Conservation (phyloP, 92 coral and sea anemone genomes). For the Palythoa caribaeorum region DNA sequence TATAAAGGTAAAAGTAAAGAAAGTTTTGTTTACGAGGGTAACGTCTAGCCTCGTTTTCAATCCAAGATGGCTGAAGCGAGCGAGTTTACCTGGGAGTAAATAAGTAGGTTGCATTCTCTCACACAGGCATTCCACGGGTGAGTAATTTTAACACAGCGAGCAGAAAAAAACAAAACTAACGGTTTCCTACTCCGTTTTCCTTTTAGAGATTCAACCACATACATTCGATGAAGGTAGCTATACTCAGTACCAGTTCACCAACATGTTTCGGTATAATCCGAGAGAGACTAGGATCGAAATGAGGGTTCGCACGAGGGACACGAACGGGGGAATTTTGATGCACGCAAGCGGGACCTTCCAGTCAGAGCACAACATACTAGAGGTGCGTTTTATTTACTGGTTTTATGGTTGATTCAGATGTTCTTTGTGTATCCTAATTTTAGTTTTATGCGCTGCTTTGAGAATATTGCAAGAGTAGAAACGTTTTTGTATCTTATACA, state of each 20-base stretch:
- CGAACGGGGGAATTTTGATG: conserved; percentile 87
- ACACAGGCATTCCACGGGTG: too few species aligned
- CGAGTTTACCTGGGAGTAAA: too few species aligned
- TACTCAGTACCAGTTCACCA: conserved; percentile 68
- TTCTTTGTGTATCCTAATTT: neutral
- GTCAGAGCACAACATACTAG: conserved; percentile 65
- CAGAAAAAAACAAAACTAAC: too few species aligned
- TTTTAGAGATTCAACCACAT: conserved; percentile 68
- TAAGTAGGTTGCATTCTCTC: too few species aligned
- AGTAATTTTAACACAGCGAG: too few species aligned
- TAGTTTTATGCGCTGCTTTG: neutral
- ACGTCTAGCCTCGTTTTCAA: too few species aligned
- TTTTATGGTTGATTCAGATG: neutral
- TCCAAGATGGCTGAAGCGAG: too few species aligned
- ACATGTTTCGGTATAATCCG: conserved; percentile 75
- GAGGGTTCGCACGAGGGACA: conserved; percentile 90
- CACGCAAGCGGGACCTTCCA: conserved; percentile 70
- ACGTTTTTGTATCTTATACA: too few species aligned
- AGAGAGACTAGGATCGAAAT: conserved; percentile 85
- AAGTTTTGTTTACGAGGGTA: too few species aligned
- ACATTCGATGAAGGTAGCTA: conserved; percentile 72
- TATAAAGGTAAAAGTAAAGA: too few species aligned
- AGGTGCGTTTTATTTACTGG: conserved; percentile 47
- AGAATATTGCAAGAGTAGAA: too few species aligned
- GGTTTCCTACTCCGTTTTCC: neutral